A percentile compares a stretch with the other conserved stretches of the same genome.
phyloP scores from a whole-genome alignment of 2,888 invertebrate genomes.

The Autographa gamma region DNA sequence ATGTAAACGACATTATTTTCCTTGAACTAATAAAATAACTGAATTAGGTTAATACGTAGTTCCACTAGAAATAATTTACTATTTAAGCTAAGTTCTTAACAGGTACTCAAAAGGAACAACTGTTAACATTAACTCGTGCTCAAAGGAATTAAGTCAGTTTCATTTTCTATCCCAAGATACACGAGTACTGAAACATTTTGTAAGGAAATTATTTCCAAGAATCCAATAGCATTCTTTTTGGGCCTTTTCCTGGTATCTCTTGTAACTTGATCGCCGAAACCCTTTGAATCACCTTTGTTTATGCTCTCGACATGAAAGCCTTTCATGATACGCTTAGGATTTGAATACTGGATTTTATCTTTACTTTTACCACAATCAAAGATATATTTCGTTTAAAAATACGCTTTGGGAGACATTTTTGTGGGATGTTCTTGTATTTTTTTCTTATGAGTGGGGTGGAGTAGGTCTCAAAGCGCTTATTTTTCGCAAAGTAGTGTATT shows the following conservation, averaged over 20 bases:
- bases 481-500: neutral
- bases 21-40: no score
- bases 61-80: no score
- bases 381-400: conserved; percentile 52
- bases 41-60: no score
- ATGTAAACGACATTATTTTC: no score
- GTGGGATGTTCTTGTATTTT: conserved; percentile 1
- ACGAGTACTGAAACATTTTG: neutral
- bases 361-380: conserved; percentile 56
- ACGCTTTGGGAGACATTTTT: conserved; percentile 38
- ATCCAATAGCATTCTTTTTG: neutral
- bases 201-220: neutral
- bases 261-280: conserved; percentile 40
- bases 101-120: no score
- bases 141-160: conserved; percentile 1
- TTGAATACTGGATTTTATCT: conserved; percentile 62
- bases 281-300: conserved; percentile 63
- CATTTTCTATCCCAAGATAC: neutral
- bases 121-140: neutral
- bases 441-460: conserved; percentile 17
- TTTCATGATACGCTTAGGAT: conserved; percentile 63
- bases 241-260: conserved; percentile 16
- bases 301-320: conserved; percentile 62
- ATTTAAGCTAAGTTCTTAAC: no score
- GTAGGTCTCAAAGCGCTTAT: conserved; percentile 4